phyloP scores from a whole-genome alignment of 2,797 vertebrate species.

The Benthosema pterotum region DNA sequence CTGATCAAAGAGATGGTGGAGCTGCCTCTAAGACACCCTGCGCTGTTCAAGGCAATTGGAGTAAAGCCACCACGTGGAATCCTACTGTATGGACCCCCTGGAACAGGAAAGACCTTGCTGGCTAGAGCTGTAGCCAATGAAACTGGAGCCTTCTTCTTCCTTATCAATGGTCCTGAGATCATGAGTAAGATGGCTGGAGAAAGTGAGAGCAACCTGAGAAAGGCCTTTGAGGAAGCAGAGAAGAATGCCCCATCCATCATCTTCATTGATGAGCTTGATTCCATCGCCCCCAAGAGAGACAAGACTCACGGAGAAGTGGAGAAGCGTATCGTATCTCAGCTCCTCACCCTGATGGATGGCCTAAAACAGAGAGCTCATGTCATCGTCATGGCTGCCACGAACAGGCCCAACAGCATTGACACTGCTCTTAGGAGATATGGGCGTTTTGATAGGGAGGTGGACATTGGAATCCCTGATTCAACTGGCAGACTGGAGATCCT shows the following conservation, averaged over 20 bases:
- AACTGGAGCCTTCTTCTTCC: no score
- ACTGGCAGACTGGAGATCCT: slow-evolving; percentile 89
- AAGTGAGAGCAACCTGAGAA: slow-evolving; percentile 66
- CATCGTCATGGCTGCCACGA: no score
- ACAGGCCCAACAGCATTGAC: slow-evolving; percentile 79
- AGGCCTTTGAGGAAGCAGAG: slow-evolving; percentile 68
- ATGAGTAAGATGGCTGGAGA: slow-evolving; percentile 71
- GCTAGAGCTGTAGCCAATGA: no score
- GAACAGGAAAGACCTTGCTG: slow-evolving; percentile 62
- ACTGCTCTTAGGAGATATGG: slow-evolving; percentile 86
- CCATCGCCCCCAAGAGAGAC: slow-evolving; percentile 68
- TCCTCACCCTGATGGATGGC: slow-evolving; percentile 68
- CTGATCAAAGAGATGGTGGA: slow-evolving; percentile 77
- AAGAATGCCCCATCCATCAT: slow-evolving; percentile 70
- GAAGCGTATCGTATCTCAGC: slow-evolving; percentile 63
- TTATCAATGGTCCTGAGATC: slow-evolving; percentile 68
- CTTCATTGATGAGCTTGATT: slow-evolving; percentile 70
- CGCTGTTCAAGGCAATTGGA: slow-evolving; percentile 70
- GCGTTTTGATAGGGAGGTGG: slow-evolving; percentile 67
- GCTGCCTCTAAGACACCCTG: slow-evolving; percentile 67
- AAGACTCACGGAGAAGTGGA: slow-evolving; percentile 70
- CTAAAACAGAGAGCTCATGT: slow-evolving; percentile 46
- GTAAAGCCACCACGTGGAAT: slow-evolving; percentile 73
- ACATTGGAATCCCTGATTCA: slow-evolving; percentile 88
- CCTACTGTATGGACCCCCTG: slow-evolving; percentile 67